Base-by-base conservation (phyloP, 2,888 invertebrate genomes). In the Tholera decimalis region DNA sequence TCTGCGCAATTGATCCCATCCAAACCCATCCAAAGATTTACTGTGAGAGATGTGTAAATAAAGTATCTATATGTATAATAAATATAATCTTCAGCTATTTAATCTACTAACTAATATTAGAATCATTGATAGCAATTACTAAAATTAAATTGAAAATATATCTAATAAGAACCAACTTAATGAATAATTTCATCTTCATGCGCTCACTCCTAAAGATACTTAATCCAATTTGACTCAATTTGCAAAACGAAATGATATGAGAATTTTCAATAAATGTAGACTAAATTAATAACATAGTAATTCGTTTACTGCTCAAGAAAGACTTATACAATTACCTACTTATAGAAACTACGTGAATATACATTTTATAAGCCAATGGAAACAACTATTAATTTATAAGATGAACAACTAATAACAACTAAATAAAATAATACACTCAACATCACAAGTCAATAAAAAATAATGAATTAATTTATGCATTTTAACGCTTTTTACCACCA, bases 191-290 rank as follows among this genome's bases (percentile, higher is more conserved):
- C 54, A 54, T 66, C 11, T 59, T 35, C 28, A 35, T 30, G 39
- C 2, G 18, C 13, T 28, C 15, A 44, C 44, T 73, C 18, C 20
- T 26, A 55, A 30, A 35, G 44, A 47, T 30, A 68, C 41, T 28
- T 55, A 59, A 74, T 74, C 26, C 46, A 15, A 74, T 67, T 55
- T 26, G 15, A 51, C 18, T 43, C 24, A 51, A 43, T 74, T 74
- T 74, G 20, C 49, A 37, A 37, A 37, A 47, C 58, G 20, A 56
- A 57, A 66, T 54, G 8, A 58, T 66, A 28, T 35, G 39, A 44
- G 20, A 44, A 66, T 54, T 26, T 57, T 49, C 43, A 39, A 33
- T 13, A 47, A 11, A 43, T 15, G 41, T 33, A 26, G 35, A 33
- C 11, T 53, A 20, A 49, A 54, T 57, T 58, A 57, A 46, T 73